A percentile compares a stretch with the other conserved stretches of the same genome.
Evolutionary conservation across 2,888 invertebrate species (phyloP).

Genomic region (Ormyrus rosae): DNA sequence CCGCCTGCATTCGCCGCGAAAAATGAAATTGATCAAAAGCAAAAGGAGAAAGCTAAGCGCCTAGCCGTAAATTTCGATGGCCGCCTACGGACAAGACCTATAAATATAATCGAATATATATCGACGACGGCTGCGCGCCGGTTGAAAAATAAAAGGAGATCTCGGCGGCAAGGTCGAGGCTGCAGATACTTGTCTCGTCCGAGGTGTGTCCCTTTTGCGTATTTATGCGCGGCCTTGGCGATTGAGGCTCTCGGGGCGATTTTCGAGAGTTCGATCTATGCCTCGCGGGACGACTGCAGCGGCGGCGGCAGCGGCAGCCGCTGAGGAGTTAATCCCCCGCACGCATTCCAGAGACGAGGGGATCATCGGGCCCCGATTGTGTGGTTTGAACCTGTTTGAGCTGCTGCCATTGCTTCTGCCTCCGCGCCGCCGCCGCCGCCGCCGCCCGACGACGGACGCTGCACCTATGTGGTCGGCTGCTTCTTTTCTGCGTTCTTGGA

Average conservation of each 20-base stretch:
- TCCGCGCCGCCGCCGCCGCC: not conserved
- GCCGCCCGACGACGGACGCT: not conserved
- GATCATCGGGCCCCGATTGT: conserved; percentile 41
- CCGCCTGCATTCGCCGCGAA: not conserved
- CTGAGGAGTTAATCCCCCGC: conserved; percentile 49
- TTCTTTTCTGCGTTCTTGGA: not conserved
- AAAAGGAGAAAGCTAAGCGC: not conserved
- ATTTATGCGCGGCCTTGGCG: conserved; percentile 17
- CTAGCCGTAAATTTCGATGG: conserved; percentile 1
- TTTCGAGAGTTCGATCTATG: conserved; percentile 17
- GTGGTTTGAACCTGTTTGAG: conserved; percentile 47
- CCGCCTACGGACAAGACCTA: not conserved
- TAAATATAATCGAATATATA: not conserved
- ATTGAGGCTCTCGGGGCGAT: conserved; percentile 11
- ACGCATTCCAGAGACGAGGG: conserved; percentile 24
- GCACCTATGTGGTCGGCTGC: not conserved
- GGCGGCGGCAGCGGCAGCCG: not conserved
- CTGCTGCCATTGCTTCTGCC: not conserved
- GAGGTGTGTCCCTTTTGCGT: conserved; percentile 41
- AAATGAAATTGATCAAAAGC: not conserved
- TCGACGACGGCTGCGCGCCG: too few species aligned
- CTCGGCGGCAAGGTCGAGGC: conserved; percentile 24
- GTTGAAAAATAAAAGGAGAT: conserved; percentile 6
- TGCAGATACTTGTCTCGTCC: conserved; percentile 16
- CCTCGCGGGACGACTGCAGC: conserved; percentile 6